A percentile compares a stretch with the other conserved stretches of the same genome.
Conservation (phyloP, 2,797 vertebrate genomes). For the Crenuchus spilurus region DNA sequence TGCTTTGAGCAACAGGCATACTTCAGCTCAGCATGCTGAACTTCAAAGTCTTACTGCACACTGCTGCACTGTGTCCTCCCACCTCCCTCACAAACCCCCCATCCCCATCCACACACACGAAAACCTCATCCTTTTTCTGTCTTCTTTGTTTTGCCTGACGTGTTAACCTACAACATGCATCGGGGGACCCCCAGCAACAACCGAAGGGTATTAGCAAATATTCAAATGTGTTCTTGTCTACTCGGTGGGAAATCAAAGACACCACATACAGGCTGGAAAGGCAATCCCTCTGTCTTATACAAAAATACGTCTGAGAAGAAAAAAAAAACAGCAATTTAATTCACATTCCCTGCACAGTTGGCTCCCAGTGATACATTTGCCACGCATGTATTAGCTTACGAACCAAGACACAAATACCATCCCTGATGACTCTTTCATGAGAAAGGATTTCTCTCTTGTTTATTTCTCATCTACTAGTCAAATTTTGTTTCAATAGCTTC, state of each 20-base stretch:
- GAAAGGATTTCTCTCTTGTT: not conserved
- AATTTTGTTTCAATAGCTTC: not conserved
- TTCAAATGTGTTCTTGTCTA: not conserved
- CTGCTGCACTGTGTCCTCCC: not conserved
- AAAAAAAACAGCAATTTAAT: no score
- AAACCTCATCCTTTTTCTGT: not conserved
- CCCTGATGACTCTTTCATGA: not conserved
- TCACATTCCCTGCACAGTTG: not conserved
- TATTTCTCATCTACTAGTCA: no score
- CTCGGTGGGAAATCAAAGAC: not conserved
- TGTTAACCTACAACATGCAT: not conserved
- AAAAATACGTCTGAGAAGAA: not conserved
- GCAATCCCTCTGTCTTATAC: not conserved
- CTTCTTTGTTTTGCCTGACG: not conserved
- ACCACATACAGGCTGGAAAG: not conserved
- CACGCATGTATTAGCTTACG: not conserved
- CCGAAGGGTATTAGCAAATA: conserved; percentile 19
- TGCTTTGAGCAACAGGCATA: not conserved
- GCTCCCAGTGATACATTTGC: not conserved
- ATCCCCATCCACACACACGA: not conserved
- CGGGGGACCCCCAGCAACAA: not conserved
- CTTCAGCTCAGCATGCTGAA: not conserved
- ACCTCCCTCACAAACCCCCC: no score
- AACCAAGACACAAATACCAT: not conserved
- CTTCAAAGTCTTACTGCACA: not conserved